These are phyloP conservation scores for Orthosia gothica DNA, from an alignment of 2,888 invertebrate species.

Conservation along the genomic window DNA sequence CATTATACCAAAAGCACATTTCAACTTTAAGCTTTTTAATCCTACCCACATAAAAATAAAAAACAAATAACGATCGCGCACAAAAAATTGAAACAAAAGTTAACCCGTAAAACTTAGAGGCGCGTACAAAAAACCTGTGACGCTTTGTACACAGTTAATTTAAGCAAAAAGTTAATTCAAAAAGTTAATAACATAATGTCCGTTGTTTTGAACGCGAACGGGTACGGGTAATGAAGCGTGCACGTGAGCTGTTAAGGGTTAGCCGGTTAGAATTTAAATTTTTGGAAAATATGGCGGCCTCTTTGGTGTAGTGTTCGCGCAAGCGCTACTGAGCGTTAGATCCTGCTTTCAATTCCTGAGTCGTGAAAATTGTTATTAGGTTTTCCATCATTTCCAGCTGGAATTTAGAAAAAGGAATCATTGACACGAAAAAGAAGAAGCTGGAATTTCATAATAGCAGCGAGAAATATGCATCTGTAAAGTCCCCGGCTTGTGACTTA, in stretches of 20 bases:
- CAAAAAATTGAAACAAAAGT: conserved; percentile 32
- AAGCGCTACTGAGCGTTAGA: no score
- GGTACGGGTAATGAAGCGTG: conserved; percentile 66
- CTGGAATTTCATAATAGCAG: no score
- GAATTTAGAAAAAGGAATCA: no score
- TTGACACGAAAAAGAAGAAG: no score
- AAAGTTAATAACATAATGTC: conserved; percentile 69
- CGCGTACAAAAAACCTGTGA: conserved; percentile 46
- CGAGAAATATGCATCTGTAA: no score
- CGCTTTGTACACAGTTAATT: conserved; percentile 55
- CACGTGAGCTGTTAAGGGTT: conserved; percentile 61
- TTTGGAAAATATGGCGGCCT: neutral
- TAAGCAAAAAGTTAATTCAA: conserved; percentile 67
- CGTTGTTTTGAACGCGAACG: conserved; percentile 61
- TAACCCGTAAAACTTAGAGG: conserved; percentile 51
- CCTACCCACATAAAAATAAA: neutral
- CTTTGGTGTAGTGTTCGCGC: no score
- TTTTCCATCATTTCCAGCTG: no score
- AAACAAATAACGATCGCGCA: conserved; percentile 2
- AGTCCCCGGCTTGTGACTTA: no score
- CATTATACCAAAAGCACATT: neutral
- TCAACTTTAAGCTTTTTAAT: conserved; percentile 9
- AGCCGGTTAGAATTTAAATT: conserved; percentile 5
- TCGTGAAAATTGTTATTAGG: no score
- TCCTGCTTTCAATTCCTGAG: no score